Evolutionary conservation across 2,797 vertebrate species (phyloP).

Genomic region (Myotis pilosus): DNA sequence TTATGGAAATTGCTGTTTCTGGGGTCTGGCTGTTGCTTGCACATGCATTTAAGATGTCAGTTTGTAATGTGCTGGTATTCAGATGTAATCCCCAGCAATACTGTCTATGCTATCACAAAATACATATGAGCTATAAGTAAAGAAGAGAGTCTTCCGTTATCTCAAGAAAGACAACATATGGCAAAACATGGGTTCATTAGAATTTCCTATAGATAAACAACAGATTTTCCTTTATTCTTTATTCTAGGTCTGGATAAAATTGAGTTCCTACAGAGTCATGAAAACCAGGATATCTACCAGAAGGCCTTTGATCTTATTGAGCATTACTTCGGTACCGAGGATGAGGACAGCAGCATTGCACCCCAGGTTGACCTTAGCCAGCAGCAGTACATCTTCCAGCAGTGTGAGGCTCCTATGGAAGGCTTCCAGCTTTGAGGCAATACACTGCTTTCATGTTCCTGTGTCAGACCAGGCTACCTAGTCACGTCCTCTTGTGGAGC

Average conservation of each 20-base stretch:
- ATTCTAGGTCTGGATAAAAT: conserved; percentile 95
- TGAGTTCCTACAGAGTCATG: conserved; percentile 97
- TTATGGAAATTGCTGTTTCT: not conserved
- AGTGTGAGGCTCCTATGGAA: conserved; percentile 98
- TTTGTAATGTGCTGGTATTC: not conserved
- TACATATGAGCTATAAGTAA: not conserved
- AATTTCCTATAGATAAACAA: not conserved
- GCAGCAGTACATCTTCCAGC: conserved; percentile 99
- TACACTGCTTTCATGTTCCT: conserved; percentile 77
- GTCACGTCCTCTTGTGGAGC: conserved; percentile 83
- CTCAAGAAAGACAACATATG: not conserved
- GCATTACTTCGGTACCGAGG: conserved; percentile 97
- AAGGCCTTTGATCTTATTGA: conserved; percentile 98
- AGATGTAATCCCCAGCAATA: not conserved
- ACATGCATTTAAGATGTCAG: conserved; percentile 2
- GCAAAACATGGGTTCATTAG: not conserved
- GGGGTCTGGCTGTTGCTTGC: not conserved
- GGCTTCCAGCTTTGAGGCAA: conserved; percentile 96
- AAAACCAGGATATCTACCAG: conserved; percentile 99
- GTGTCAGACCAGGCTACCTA: conserved; percentile 78
- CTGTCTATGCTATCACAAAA: not conserved
- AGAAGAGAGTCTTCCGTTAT: conserved; percentile 42
- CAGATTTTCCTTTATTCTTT: conserved; percentile 34
- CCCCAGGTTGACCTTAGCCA: conserved; percentile 96
- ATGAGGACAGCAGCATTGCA: conserved; percentile 95